Evolutionary conservation across 2,797 vertebrate species (phyloP).

Genomic region (Glossophaga mutica): DNA sequence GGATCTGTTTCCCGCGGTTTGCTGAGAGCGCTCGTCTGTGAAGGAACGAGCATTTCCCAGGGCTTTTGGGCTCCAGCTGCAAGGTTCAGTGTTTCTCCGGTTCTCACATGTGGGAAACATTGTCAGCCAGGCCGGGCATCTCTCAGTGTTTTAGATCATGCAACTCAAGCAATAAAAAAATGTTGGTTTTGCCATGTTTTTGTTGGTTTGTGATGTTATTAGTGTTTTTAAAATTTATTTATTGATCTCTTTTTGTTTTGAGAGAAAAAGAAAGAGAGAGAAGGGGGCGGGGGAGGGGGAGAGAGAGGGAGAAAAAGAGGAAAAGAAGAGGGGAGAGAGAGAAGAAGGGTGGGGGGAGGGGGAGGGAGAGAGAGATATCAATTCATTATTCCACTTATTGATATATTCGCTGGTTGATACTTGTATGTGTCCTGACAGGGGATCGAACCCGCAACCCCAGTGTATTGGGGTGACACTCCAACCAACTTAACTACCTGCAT

Average conservation of each 20-base stretch:
- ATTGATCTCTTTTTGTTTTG: neutral
- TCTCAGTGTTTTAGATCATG: neutral
- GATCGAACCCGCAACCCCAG: neutral
- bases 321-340: too few species aligned
- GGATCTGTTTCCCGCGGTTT: neutral
- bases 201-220: neutral
- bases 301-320: too few species aligned
- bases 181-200: neutral
- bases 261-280: too few species aligned
- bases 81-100: accelerated
- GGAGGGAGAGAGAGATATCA: neutral
- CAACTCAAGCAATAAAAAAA: neutral
- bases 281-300: too few species aligned
- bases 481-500: too few species aligned
- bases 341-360: too few species aligned
- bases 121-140: neutral
- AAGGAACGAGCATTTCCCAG: neutral
- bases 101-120: neutral
- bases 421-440: neutral
- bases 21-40: neutral
- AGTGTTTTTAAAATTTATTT: neutral
- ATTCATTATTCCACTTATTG: neutral
- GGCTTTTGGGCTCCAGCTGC: neutral
- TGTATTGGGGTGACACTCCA: neutral
- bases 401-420: neutral